Evolutionary conservation across 2,797 vertebrate genomes (phyloP), one percentile per base, ranked within the genome.

Genomic region (Ptychobarbus kaznakovi): DNA sequence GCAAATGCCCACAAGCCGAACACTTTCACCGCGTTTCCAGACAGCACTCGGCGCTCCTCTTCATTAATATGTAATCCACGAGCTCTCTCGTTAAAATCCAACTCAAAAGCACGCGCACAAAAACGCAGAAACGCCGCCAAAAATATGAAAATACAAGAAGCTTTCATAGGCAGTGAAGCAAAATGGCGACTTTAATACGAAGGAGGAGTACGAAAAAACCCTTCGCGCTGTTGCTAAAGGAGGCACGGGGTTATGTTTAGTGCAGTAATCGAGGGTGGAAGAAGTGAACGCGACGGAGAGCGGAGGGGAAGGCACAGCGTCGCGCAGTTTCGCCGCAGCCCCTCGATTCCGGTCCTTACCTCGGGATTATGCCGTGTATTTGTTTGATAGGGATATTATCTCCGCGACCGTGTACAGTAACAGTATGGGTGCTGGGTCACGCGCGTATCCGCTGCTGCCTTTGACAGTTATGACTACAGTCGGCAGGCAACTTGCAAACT

Each of bases 151-250:
- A 93, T 92, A 94, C 93, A 93, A 93, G 91, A 92, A 92, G 94
- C 93, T 95, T 95, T 92, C 95, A 94, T 92, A 95, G 94, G 94
- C 96, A 95, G 93, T 95, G 95, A 96, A 96, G 97, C 97, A 98
- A 98, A 97, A 98, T 97, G 97, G 97, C 97, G 97, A 97, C 97
- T 97, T 97, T 97, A 96, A 95, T 95, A 94, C 94, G 96, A 95
- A 96, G 95, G 95, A 96, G 94, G 95, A 95, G 95, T 93, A 93
- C 92, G 93, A 90, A 88, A 89, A 88, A 89, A 77, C 92, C 61
- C 65, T 16, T 89, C 85, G 93, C 94, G 94, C 93, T 92, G 92
- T 91, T 93, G 92, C 93, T 90, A 89, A 95, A 95, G 93, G 94
- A 94, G 94, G 90, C 93, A 93, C 92, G 90, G 90, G 92, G 92